Percentiles rank a stretch among this genome's conserved stretches.
Evolutionary conservation across 2,888 invertebrate genomes (phyloP).

Genomic region (Eulithis testata): DNA sequence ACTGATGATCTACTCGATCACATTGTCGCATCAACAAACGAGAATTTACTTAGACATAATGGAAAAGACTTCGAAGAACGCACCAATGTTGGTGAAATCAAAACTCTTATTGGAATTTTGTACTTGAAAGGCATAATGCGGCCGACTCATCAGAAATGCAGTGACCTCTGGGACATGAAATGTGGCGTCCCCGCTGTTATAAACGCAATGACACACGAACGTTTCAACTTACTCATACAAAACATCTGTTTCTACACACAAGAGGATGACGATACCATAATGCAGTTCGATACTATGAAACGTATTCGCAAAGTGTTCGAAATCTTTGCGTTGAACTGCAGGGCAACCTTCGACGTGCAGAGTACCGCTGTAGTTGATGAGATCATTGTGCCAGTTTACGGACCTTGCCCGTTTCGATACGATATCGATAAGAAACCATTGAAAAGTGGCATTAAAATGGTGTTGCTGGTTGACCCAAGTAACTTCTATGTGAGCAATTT

Average conservation of each 20-base stretch:
- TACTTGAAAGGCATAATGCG: slow-evolving; percentile 76
- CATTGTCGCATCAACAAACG: slow-evolving; percentile 73
- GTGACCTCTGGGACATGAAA: slow-evolving; percentile 71
- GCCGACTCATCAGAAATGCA: slow-evolving; percentile 67
- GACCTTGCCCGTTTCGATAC: slow-evolving; percentile 76
- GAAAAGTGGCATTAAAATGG: slow-evolving; percentile 71
- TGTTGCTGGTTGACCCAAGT: slow-evolving; percentile 68
- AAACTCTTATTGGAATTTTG: slow-evolving; percentile 72
- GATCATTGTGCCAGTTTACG: slow-evolving; percentile 71
- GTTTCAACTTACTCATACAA: slow-evolving; percentile 70
- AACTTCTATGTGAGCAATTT: slow-evolving; percentile 76
- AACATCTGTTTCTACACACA: slow-evolving; percentile 68
- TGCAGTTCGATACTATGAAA: slow-evolving; percentile 69
- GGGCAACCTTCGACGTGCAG: slow-evolving; percentile 64
- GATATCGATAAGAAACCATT: slow-evolving; percentile 68
- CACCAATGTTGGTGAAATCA: slow-evolving; percentile 68
- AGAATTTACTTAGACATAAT: slow-evolving; percentile 57
- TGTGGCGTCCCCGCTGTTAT: slow-evolving; percentile 64
- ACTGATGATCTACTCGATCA: slow-evolving; percentile 72
- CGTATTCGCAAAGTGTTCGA: slow-evolving; percentile 75
- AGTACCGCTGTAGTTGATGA: slow-evolving; percentile 72
- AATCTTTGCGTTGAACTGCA: slow-evolving; percentile 76
- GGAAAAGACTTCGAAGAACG: slow-evolving; percentile 44
- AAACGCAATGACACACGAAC: slow-evolving; percentile 66
- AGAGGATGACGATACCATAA: slow-evolving; percentile 52